These are phyloP conservation scores for Coptotermes formosanus DNA, from an alignment of 1,140 invertebrate species.

Conservation along the genomic window DNA sequence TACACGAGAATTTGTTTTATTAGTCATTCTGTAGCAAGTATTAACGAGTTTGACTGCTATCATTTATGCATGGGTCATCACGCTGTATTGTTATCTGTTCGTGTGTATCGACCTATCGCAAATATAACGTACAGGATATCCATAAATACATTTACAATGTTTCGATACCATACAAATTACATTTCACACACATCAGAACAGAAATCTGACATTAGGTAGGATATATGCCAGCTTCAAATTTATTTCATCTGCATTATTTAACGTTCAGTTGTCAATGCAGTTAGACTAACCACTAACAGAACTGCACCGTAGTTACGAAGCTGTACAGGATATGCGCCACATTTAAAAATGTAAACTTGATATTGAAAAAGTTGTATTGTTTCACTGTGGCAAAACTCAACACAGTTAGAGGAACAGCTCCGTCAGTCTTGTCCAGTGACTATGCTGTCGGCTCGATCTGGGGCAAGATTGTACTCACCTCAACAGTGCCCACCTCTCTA, in stretches of 20 bases:
- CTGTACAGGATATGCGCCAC: neutral
- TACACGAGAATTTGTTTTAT: constrained; percentile 4
- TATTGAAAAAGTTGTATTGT: too few relatives aligned
- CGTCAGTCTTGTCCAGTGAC: too few relatives aligned
- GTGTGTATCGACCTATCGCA: neutral
- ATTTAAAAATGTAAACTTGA: too few relatives aligned
- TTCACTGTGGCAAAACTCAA: too few relatives aligned
- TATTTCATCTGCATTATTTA: neutral
- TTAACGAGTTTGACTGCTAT: neutral
- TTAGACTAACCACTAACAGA: neutral
- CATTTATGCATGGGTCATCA: constrained; percentile 4
- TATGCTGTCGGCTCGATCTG: too few relatives aligned
- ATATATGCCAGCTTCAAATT: neutral
- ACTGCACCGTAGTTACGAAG: neutral
- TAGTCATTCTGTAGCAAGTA: neutral
- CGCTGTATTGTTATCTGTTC: neutral
- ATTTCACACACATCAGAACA: neutral
- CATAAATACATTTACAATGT: neutral
- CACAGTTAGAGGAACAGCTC: too few relatives aligned
- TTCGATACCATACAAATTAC: neutral
- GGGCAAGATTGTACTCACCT: too few relatives aligned
- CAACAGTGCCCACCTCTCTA: too few relatives aligned
- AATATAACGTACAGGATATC: constrained; percentile 1
- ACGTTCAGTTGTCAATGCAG: neutral
- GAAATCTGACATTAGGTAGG: neutral